Percentiles rank a stretch among this genome's conserved stretches.
Evolutionary conservation across 2,113 vertebrate species (phyloP).

Genomic region (Chloropsis hardwickii): DNA sequence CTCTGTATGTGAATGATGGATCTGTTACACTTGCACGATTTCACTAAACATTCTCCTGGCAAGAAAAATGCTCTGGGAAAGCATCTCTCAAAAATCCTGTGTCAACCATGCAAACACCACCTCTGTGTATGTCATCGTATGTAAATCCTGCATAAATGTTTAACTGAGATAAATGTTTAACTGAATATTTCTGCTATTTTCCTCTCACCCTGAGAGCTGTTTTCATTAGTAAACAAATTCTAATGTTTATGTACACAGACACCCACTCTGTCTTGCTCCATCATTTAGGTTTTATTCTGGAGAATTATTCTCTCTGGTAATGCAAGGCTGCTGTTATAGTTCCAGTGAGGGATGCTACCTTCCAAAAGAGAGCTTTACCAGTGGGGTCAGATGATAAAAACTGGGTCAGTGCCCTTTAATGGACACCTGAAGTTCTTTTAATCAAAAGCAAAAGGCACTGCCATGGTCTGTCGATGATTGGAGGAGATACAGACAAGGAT

Average conservation of each 20-base stretch:
- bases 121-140: background rate
- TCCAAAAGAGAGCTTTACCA: background rate
- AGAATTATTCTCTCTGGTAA: background rate
- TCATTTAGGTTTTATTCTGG: background rate
- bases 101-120: background rate
- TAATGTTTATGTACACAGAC: background rate
- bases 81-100: background rate
- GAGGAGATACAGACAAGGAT: background rate
- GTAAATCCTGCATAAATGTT: background rate
- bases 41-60: background rate
- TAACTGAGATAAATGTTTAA: background rate
- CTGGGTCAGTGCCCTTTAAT: background rate
- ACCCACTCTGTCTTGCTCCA: background rate
- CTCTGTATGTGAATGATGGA: background rate
- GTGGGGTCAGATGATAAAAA: background rate
- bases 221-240: background rate
- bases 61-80: conserved; percentile 15
- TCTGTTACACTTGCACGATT: background rate
- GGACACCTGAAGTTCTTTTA: background rate
- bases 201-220: background rate
- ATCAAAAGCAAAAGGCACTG: background rate
- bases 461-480: background rate
- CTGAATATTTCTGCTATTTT: background rate
- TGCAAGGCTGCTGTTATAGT: background rate
- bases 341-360: background rate